Conservation (phyloP, 2,888 invertebrate genomes). For the Brachyptera putata region DNA sequence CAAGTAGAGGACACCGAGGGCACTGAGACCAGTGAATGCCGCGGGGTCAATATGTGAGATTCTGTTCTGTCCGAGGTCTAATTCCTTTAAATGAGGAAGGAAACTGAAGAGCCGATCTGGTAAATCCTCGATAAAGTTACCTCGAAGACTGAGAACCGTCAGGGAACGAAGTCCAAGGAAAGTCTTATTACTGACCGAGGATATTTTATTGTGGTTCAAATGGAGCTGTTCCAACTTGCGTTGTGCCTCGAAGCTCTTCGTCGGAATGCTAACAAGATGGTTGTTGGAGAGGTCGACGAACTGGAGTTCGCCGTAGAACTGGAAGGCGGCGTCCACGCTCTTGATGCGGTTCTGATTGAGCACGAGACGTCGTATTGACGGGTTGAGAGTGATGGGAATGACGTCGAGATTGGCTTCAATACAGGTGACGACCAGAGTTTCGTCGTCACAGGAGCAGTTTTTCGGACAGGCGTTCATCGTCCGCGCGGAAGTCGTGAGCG, state of each 20-base stretch:
- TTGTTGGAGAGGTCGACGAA: constrained; percentile 82
- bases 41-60: constrained; percentile 73
- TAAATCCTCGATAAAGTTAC: constrained; percentile 76
- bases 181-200: constrained; percentile 71
- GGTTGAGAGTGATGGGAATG: constrained; percentile 86
- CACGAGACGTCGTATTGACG: constrained; percentile 79
- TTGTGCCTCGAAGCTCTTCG: constrained; percentile 74
- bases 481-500: constrained; percentile 43
- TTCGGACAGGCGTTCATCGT: constrained; percentile 77
- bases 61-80: constrained; percentile 81
- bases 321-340: constrained; percentile 78
- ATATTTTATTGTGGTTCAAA: constrained; percentile 79
- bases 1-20: constrained; percentile 73
- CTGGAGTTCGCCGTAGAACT: constrained; percentile 81
- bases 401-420: constrained; percentile 82
- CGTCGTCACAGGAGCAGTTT: constrained; percentile 86
- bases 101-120: constrained; percentile 69
- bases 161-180: constrained; percentile 73
- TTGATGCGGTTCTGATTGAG: constrained; percentile 79
- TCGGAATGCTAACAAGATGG: constrained; percentile 75
- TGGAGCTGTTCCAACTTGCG: constrained; percentile 77
- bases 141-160: constrained; percentile 74
- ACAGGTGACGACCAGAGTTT: constrained; percentile 80
- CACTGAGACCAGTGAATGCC: constrained; percentile 70
- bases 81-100: constrained; percentile 71